phyloP scores from a whole-genome alignment of 2,113 vertebrate species.

The Campylorhamphus procurvoides region DNA sequence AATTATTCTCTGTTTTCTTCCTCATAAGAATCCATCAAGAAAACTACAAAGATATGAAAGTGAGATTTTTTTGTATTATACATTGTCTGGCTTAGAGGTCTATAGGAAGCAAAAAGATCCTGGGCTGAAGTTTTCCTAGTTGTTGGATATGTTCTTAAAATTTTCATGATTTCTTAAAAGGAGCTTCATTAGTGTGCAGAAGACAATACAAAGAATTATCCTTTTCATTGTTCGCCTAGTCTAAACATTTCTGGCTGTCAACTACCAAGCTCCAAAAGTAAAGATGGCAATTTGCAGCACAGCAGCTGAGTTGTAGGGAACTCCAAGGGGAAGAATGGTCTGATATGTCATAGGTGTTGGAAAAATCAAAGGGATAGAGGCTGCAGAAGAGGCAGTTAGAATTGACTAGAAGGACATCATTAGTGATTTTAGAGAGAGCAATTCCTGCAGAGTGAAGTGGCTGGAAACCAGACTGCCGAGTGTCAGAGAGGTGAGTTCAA shows the following conservation, averaged over 20 bases:
- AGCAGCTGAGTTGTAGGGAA: background rate
- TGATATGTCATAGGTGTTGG: slow-evolving; percentile 38
- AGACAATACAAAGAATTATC: slow-evolving; percentile 31
- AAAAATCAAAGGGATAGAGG: slow-evolving; percentile 58
- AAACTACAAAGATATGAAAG: background rate
- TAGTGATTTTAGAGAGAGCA: slow-evolving; percentile 66
- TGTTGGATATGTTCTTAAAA: background rate
- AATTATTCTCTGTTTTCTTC: background rate
- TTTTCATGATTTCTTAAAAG: background rate
- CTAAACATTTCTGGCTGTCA: background rate
- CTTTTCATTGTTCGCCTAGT: slow-evolving; percentile 13
- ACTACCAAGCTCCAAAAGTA: background rate
- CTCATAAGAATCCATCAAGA: background rate
- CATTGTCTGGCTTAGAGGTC: background rate
- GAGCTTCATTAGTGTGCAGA: slow-evolving; percentile 1
- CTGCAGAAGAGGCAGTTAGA: slow-evolving; percentile 44
- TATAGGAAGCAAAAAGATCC: background rate
- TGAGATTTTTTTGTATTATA: background rate
- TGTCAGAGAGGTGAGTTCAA: slow-evolving; percentile 64
- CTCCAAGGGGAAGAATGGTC: slow-evolving; percentile 6
- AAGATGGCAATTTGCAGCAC: slow-evolving; percentile 5
- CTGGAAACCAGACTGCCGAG: slow-evolving; percentile 64
- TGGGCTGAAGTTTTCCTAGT: background rate
- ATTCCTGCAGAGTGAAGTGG: slow-evolving; percentile 63
- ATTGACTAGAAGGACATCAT: slow-evolving; percentile 64